Evolutionary conservation across 2,888 invertebrate genomes (phyloP).

Genomic region (Tetragonisca angustula): DNA sequence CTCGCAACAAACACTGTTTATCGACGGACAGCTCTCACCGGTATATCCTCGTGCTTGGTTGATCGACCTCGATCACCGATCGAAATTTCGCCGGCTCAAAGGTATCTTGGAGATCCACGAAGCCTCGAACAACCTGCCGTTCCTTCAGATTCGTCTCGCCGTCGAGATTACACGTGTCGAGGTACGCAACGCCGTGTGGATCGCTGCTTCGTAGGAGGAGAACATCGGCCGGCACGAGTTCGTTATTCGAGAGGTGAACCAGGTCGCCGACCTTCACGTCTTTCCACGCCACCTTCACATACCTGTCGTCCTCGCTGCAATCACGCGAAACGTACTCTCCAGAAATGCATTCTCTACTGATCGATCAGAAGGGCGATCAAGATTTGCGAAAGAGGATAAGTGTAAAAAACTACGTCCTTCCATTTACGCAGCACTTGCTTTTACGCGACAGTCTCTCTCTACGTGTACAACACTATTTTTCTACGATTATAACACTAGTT

Average conservation of each 20-base stretch:
- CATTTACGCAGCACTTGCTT: too few relatives aligned
- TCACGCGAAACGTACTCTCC: constrained; percentile 14
- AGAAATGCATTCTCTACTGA: background rate
- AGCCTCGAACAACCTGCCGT: constrained; percentile 92
- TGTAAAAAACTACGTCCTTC: too few relatives aligned
- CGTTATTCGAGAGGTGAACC: constrained; percentile 97
- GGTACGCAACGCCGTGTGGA: constrained; percentile 94
- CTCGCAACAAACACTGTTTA: background rate
- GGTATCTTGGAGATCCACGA: constrained; percentile 89
- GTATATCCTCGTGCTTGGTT: constrained; percentile 98
- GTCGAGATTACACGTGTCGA: constrained; percentile 98
- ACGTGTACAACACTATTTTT: too few relatives aligned
- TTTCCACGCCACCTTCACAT: constrained; percentile 94
- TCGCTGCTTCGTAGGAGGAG: constrained; percentile 95
- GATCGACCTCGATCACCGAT: constrained; percentile 95
- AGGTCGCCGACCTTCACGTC: constrained; percentile 96
- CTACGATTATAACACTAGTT: too few relatives aligned
- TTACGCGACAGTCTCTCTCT: too few relatives aligned
- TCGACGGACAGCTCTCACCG: constrained; percentile 82
- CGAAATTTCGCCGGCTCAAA: constrained; percentile 93
- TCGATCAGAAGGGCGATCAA: background rate
- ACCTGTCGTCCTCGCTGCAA: constrained; percentile 91
- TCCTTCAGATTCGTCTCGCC: constrained; percentile 98
- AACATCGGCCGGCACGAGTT: constrained; percentile 98
- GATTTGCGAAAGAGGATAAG: background rate